These are phyloP conservation scores for Propithecus deckenii DNA, from an alignment of 2,797 vertebrate species.

Conservation along the genomic window DNA sequence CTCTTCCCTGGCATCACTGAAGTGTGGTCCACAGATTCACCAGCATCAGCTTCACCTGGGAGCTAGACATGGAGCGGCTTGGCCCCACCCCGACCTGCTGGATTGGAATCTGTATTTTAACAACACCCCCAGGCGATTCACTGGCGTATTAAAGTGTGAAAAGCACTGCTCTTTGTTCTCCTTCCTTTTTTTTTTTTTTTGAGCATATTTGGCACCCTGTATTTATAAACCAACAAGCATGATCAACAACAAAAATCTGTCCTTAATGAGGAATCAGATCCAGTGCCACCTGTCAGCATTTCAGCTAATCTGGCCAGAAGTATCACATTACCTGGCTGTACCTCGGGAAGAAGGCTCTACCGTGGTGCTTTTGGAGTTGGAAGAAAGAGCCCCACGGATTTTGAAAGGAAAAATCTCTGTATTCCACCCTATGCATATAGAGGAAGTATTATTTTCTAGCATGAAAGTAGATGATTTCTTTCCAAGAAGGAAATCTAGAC, in stretches of 20 bases:
- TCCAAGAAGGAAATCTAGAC: not conserved
- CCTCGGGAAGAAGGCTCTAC: not conserved
- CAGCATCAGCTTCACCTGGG: not conserved
- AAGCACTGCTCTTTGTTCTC: not conserved
- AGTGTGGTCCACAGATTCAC: not conserved
- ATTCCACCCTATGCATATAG: not conserved
- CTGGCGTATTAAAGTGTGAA: not conserved
- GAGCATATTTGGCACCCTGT: not conserved
- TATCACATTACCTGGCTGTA: not conserved
- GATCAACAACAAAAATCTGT: not conserved
- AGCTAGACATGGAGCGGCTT: rapidly evolving
- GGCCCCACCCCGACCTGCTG: not conserved
- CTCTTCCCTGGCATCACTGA: not conserved
- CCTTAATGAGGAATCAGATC: not conserved
- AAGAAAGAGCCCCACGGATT: not conserved
- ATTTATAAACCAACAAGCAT: not conserved
- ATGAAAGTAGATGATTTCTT: not conserved
- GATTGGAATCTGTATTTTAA: not conserved
- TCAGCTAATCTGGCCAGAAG: not conserved
- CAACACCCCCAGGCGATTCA: not conserved
- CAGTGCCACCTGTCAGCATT: not conserved
- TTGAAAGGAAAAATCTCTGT: not conserved
- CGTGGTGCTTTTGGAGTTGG: not conserved
- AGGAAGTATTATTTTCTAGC: not conserved
- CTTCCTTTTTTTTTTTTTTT: not conserved